Percentiles rank a stretch among this genome's conserved stretches.
phyloP scores from a whole-genome alignment of 2,113 vertebrate species.

The Chaenogobius annularis region DNA sequence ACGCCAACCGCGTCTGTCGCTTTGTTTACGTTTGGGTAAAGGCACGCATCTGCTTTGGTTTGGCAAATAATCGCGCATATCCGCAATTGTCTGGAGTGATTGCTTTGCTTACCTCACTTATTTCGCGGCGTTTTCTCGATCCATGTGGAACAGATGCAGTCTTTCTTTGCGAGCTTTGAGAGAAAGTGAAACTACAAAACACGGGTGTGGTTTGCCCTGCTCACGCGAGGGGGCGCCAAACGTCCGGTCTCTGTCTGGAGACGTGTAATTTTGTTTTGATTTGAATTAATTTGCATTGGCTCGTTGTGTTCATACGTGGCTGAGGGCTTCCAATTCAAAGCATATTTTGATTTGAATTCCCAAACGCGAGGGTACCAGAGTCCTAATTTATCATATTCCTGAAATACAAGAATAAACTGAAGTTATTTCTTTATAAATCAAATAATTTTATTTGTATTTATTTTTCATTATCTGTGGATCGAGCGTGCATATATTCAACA shows the following conservation, averaged over 20 bases:
- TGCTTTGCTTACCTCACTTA: slow-evolving; percentile 48
- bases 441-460: not conserved
- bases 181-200: slow-evolving; percentile 62
- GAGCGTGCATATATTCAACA: not conserved
- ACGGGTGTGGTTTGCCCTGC: not conserved
- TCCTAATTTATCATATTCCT: no score
- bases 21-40: not conserved
- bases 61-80: not conserved
- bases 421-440: no score
- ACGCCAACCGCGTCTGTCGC: slow-evolving; percentile 1
- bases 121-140: slow-evolving; percentile 10
- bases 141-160: slow-evolving; percentile 23
- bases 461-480: not conserved
- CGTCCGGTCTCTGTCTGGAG: not conserved
- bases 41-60: accelerated
- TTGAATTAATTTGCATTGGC: no score
- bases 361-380: no score
- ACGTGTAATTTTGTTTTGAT: no score
- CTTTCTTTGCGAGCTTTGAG: slow-evolving; percentile 20
- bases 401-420: no score
- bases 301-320: no score
- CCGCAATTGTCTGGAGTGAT: not conserved
- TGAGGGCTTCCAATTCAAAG: no score
- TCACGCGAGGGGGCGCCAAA: slow-evolving; percentile 40
- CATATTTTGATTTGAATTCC: no score